Base-by-base conservation (phyloP, 2,113 vertebrate genomes). In the Phrynocephalus versicolor region DNA sequence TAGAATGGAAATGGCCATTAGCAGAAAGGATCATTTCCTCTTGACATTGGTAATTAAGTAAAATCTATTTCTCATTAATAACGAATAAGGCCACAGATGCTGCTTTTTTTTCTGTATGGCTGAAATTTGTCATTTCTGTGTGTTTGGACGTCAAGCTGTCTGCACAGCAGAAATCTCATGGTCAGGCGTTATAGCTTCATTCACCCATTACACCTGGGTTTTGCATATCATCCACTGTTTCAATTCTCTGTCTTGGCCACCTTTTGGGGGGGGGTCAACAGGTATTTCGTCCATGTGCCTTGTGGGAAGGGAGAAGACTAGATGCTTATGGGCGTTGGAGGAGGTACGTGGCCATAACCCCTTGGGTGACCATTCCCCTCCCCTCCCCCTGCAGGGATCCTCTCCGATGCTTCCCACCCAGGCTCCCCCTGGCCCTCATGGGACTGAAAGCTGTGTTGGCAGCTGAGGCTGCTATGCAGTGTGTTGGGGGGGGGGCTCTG, bases 11-110 rank as follows among this genome's bases (percentile, higher is more conserved):
- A 78, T 83, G 27, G 88, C 87, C 55, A 87, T 84, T 86, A 89
- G 83, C 90, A 90, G 85, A 92, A 92, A 92, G 93, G 92, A 95
- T 92, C 87, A 85, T 90, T 92, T 90, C 89, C 86, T 89, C 86
- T 86, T 93, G 92, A 92, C 88, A 90, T 89, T 94, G 92, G 83
- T 94, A 95, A 95, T 94, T 94, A 95, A 94, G 94, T 87, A 89
- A 95, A 94, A 96, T 95, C 91, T 58, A n/a, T 85, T 95, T 88
- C 92, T 95, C 85, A 64, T 19, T 94, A 96, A 96, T 95, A 96
- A 96, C 92, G 91, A 93, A 94, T 92, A 90, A 90, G 90, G 89
- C 86, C 86, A 79, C 95, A 93, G 92, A 92, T 93, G 93, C 82
- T 91, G 83, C n/a, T n/a, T n/a, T 89, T 93, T 92, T 91, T 67